Conservation (phyloP, 1,140 invertebrate species). For the Epicauta chinensis region DNA sequence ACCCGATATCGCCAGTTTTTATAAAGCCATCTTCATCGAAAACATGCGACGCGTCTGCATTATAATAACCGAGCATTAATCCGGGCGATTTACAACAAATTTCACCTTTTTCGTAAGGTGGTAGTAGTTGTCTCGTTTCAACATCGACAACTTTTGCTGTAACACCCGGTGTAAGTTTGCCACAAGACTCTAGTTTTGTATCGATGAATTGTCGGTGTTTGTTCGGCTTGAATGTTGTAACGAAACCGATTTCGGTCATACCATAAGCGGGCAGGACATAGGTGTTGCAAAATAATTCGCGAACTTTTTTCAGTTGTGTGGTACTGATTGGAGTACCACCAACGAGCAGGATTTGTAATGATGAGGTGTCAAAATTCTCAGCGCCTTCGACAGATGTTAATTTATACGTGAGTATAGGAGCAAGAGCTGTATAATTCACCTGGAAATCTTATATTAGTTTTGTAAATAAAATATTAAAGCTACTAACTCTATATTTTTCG, state of each 20-base stretch:
- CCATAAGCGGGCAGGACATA: neutral
- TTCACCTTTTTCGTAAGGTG: conserved; percentile 48
- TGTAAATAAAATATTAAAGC: no score
- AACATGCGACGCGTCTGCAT: conserved; percentile 56
- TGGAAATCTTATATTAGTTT: no score
- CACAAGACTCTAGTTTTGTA: conserved; percentile 1
- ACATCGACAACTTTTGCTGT: conserved; percentile 33
- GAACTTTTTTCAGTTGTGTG: no score
- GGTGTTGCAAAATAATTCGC: neutral
- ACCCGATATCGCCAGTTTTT: conserved; percentile 63
- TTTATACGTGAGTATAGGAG: no score
- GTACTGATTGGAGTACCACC: no score
- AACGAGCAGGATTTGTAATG: no score
- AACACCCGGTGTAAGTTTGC: neutral
- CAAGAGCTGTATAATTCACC: no score
- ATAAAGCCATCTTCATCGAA: conserved; percentile 56
- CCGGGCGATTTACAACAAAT: conserved; percentile 47
- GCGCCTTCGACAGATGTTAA: no score
- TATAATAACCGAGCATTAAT: conserved; percentile 49
- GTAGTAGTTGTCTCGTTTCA: conserved; percentile 42
- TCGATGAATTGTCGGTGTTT: neutral
- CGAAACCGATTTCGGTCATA: neutral
- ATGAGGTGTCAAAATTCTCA: no score
- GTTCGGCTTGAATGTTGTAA: neutral
- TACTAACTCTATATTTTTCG: conserved; percentile 5